These are phyloP conservation scores for Eledone cirrhosa DNA, from an alignment of 2,888 invertebrate genomes.

Conservation along the genomic window DNA sequence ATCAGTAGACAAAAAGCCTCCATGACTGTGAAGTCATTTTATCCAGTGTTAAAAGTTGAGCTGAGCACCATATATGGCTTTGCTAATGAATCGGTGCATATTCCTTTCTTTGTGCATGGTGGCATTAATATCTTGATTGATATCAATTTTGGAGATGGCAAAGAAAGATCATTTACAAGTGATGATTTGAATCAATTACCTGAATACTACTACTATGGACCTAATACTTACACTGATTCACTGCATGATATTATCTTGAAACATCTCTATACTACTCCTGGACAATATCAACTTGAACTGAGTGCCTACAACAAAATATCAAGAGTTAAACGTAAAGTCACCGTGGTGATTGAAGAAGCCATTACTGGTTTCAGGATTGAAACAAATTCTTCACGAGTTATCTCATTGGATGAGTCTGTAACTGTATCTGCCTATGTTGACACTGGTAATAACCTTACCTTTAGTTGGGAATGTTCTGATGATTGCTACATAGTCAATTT, in stretches of 20 bases:
- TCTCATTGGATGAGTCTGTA: conserved; percentile 41
- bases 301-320: conserved; percentile 51
- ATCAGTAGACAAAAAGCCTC: conserved; percentile 41
- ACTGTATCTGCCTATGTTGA: conserved; percentile 48
- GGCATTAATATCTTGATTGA: conserved; percentile 41
- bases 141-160: conserved; percentile 51
- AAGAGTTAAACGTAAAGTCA: conserved; percentile 33
- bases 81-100: conserved; percentile 39
- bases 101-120: conserved; percentile 42
- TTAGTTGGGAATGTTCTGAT: conserved; percentile 54
- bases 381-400: conserved; percentile 39
- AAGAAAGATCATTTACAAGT: conserved; percentile 30
- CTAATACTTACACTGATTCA: not conserved
- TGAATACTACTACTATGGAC: not conserved
- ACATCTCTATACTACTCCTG: conserved; percentile 41
- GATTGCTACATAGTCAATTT: conserved; percentile 22
- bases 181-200: conserved; percentile 27
- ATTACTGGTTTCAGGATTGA: conserved; percentile 44
- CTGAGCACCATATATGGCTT: conserved; percentile 39
- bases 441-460: conserved; percentile 52
- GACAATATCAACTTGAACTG: conserved; percentile 49
- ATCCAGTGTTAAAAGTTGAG: conserved; percentile 42
- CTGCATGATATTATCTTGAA: conserved; percentile 37
- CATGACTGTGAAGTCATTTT: conserved; percentile 42
- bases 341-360: conserved; percentile 43